Conservation (phyloP, 1,140 invertebrate species). For the Sycophila sp. region DNA sequence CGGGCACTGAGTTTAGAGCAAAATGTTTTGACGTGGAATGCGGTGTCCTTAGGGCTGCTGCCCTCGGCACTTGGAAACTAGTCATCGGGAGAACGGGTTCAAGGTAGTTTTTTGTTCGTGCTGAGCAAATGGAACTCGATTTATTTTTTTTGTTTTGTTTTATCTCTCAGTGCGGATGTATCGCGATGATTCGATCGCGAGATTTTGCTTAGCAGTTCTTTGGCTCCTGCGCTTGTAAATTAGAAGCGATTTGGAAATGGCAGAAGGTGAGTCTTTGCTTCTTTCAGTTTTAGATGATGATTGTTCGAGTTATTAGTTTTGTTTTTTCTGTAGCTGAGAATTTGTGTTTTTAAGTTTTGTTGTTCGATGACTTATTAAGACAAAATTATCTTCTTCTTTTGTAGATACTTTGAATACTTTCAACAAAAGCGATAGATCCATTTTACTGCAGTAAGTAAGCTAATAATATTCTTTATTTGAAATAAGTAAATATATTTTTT, state of each 20-base stretch:
- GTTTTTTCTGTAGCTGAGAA: too few species aligned
- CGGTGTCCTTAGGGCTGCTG: too few species aligned
- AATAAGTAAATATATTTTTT: too few species aligned
- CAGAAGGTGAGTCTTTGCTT: slow-evolving; percentile 35
- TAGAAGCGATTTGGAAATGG: slow-evolving; percentile 25
- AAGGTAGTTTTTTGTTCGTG: background rate
- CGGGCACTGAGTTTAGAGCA: slow-evolving; percentile 13
- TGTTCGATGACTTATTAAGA: background rate
- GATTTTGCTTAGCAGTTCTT: background rate
- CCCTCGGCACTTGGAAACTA: too few species aligned
- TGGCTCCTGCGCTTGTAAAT: too few species aligned
- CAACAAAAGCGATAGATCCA: background rate
- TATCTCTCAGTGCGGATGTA: background rate
- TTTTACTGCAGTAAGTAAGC: slow-evolving; percentile 16
- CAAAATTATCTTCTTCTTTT: background rate
- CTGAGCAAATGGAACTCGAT: background rate
- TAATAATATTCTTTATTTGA: background rate
- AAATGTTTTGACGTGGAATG: background rate
- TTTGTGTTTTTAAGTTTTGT: background rate
- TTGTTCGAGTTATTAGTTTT: too few species aligned
- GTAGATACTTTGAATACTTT: background rate
- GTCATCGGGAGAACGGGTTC: too few species aligned
- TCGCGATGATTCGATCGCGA: background rate
- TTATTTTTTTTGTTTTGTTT: background rate
- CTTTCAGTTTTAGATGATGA: background rate